Evolutionary conservation across 2,113 vertebrate species (phyloP), one percentile per base, ranked within the genome.

Genomic region (Sporophila hypoxantha): DNA sequence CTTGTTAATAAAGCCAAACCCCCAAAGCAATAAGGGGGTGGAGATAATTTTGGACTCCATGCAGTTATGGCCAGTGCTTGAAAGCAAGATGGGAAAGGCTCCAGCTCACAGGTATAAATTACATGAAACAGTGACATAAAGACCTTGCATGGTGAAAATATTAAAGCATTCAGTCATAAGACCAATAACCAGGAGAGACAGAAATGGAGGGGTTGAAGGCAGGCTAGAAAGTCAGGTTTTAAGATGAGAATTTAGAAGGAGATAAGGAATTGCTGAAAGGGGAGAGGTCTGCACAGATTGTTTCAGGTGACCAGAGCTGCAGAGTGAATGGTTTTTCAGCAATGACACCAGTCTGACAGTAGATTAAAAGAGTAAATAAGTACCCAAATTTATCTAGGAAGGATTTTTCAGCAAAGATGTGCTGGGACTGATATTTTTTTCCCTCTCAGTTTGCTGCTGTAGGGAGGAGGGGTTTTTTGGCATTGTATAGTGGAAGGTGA

Each of bases 131-230:
- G 90, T 95, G 94, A 95, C 95, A 95, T 92, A 95, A 95, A 95
- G 93, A 93, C 95, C 95, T 95, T 95, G 95, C 92, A 95, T 95
- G 95, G 94, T 91, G 95, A 95, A 95, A 95, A 95, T 95, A 95
- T 95, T 95, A 95, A 95, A 95, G 95, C 95, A 95, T 95, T 95
- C 95, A 94, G 94, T 95, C 95, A 95, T 95, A 94, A 93, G 95
- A 92, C 94, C 95, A 95, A 95, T 95, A 95, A 95, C 92, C 90
- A 93, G 80, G 94, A 95, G 75, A 94, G 95, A 95, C 89, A 95
- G 95, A 94, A 95, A 95, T 76, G 83, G 82, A 93, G 90, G 88
- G 91, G 88, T 84, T 93, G 93, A 92, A 92, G 80, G 85, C 83
- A 94, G 93, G 88, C 90, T 93, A 81, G 83, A 90, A 93, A 95